Percentiles rank a stretch among this genome's conserved stretches.
These are phyloP conservation scores for Cepaea hortensis DNA, from an alignment of 2,888 invertebrate genomes.

Conservation along the genomic window DNA sequence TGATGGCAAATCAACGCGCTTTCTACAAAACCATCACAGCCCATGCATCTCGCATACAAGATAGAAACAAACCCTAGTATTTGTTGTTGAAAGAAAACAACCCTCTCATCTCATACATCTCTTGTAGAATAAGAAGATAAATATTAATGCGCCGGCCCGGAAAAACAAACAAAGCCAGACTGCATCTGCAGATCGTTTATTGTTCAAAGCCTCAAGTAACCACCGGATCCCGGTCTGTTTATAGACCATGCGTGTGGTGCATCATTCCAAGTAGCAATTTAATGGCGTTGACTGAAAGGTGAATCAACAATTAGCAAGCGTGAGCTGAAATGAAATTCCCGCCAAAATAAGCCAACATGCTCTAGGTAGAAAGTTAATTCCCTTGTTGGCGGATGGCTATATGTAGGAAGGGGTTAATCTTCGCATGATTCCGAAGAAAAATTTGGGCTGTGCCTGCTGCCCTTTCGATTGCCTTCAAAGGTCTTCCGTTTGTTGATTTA, in stretches of 20 bases:
- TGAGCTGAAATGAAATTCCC: constrained; percentile 9
- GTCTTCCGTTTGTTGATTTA: background rate
- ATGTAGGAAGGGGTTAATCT: constrained; percentile 1
- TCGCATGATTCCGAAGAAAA: background rate
- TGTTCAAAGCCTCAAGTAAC: constrained; percentile 39
- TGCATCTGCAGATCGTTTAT: constrained; percentile 31
- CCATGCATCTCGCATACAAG: no score
- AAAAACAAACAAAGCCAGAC: constrained; percentile 44
- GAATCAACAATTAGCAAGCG: constrained; percentile 42
- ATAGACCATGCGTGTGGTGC: constrained; percentile 18
- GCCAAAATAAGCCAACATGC: constrained; percentile 40
- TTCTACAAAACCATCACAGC: no score
- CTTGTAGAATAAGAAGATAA: constrained; percentile 47
- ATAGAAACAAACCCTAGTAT: background rate
- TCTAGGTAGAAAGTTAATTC: constrained; percentile 26
- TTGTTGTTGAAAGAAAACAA: background rate
- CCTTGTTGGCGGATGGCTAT: background rate
- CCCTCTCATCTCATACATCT: background rate
- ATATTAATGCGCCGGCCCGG: constrained; percentile 44
- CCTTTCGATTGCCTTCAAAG: background rate
- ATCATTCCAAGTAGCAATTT: background rate
- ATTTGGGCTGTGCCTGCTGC: background rate
- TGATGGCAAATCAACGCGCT: no score
- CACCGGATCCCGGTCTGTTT: constrained; percentile 30
- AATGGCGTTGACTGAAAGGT: constrained; percentile 27